A percentile compares a stretch with the other conserved stretches of the same genome.
These are phyloP conservation scores for Parus major DNA, from an alignment of 2,113 vertebrate species.

Conservation along the genomic window DNA sequence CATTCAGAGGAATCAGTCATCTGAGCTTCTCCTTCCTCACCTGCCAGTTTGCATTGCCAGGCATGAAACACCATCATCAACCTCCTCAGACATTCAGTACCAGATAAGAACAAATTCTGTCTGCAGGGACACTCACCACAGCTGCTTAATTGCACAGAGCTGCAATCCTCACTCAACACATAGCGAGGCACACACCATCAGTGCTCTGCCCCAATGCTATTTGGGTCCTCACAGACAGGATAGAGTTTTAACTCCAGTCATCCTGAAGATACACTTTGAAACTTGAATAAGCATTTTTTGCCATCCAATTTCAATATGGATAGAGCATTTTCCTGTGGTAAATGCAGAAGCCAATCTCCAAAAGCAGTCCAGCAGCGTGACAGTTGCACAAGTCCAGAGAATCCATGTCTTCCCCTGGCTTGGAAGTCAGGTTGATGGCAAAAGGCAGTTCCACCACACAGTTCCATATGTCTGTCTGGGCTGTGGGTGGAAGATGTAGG, in stretches of 20 bases:
- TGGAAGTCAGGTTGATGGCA: not conserved
- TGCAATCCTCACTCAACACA: not conserved
- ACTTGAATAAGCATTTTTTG: not conserved
- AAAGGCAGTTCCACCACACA: not conserved
- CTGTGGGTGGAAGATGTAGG: not conserved
- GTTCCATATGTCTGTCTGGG: not conserved
- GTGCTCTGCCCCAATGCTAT: not conserved
- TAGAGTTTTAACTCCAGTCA: accelerated
- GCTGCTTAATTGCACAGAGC: not conserved
- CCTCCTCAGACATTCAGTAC: not conserved
- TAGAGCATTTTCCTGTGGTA: not conserved
- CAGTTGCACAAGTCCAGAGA: not conserved
- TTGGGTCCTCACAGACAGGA: not conserved
- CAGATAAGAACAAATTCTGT: not conserved
- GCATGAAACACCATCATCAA: not conserved
- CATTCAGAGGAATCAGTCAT: not conserved
- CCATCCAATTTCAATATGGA: not conserved
- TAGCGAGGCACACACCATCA: not conserved
- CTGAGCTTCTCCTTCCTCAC: not conserved
- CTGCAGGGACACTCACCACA: not conserved
- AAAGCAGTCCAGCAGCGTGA: not conserved
- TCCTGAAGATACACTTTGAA: not conserved
- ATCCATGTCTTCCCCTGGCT: accelerated
- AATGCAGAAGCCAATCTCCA: not conserved
- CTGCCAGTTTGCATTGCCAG: not conserved